Evolutionary conservation across 1,140 invertebrate genomes (phyloP).

Genomic region (Drosophila subpulchrella): DNA sequence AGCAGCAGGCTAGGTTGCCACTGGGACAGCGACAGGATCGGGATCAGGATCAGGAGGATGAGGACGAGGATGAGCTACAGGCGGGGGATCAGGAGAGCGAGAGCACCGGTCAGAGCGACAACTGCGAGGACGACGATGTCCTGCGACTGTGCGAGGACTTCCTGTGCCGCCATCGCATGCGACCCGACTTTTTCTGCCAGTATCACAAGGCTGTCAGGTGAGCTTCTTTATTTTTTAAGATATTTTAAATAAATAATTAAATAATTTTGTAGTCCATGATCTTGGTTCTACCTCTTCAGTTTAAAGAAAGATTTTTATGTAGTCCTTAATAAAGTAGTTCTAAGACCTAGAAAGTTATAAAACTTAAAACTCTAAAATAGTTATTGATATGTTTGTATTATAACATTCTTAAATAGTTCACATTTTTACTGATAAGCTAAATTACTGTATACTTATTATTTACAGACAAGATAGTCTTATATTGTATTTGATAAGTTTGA

Average conservation of each 20-base stretch:
- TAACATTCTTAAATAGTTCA: too few species aligned
- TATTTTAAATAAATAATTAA: too few species aligned
- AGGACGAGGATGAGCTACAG: neutral
- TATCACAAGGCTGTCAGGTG: conserved; percentile 84
- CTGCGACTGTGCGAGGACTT: conserved; percentile 88
- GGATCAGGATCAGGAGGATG: neutral
- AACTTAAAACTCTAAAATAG: too few species aligned
- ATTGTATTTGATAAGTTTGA: too few species aligned
- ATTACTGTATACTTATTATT: too few species aligned
- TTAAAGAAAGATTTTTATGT: neutral
- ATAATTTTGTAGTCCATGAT: too few species aligned
- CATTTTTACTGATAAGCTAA: too few species aligned
- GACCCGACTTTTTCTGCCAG: conserved; percentile 88
- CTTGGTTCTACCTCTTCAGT: too few species aligned
- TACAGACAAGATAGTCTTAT: too few species aligned
- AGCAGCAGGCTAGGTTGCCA: conserved; percentile 12
- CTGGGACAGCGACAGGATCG: neutral
- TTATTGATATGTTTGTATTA: too few species aligned
- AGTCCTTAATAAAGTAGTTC: too few species aligned
- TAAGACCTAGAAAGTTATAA: too few species aligned
- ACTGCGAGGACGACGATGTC: conserved; percentile 76
- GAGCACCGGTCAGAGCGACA: conserved; percentile 45
- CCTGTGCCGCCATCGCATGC: conserved; percentile 87
- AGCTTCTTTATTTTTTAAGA: conserved; percentile 1
- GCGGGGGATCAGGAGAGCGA: conserved; percentile 26